Evolutionary conservation across 2,888 invertebrate genomes (phyloP).

Genomic region (Orthonevra nobilis): DNA sequence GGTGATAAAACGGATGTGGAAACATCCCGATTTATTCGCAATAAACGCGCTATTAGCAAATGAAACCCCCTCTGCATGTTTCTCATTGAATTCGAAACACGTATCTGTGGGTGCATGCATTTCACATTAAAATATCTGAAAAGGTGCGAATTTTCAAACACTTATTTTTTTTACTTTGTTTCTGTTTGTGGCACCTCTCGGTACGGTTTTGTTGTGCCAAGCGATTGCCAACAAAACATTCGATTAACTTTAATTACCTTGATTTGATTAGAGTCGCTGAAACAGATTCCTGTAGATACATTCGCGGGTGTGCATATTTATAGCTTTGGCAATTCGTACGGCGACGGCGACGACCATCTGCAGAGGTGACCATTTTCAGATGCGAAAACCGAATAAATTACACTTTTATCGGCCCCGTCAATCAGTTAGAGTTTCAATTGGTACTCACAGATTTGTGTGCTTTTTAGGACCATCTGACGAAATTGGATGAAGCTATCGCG

Average conservation of each 20-base stretch:
- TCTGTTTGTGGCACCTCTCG: constrained; percentile 31
- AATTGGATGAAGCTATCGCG: constrained; percentile 11
- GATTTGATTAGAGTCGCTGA: constrained; percentile 41
- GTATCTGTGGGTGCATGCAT: too few species aligned
- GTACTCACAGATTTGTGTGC: background rate
- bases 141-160: constrained; percentile 56
- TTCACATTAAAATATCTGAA: constrained; percentile 36
- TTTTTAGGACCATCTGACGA: constrained; percentile 9
- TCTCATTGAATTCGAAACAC: too few species aligned
- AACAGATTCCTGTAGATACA: constrained; percentile 23
- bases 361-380: constrained; percentile 36
- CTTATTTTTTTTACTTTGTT: constrained; percentile 34
- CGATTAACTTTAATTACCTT: constrained; percentile 63
- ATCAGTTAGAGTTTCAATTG: constrained; percentile 34
- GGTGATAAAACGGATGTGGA: too few species aligned
- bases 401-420: constrained; percentile 54
- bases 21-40: too few species aligned
- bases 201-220: constrained; percentile 30
- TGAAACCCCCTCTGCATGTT: too few species aligned
- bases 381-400: constrained; percentile 53
- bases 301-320: constrained; percentile 28
- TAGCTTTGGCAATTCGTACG: constrained; percentile 11
- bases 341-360: constrained; percentile 9
- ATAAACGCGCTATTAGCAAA: too few species aligned
- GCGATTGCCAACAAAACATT: constrained; percentile 43